Evolutionary conservation across 2,113 vertebrate species (phyloP).

Genomic region (Istiophorus platypterus): DNA sequence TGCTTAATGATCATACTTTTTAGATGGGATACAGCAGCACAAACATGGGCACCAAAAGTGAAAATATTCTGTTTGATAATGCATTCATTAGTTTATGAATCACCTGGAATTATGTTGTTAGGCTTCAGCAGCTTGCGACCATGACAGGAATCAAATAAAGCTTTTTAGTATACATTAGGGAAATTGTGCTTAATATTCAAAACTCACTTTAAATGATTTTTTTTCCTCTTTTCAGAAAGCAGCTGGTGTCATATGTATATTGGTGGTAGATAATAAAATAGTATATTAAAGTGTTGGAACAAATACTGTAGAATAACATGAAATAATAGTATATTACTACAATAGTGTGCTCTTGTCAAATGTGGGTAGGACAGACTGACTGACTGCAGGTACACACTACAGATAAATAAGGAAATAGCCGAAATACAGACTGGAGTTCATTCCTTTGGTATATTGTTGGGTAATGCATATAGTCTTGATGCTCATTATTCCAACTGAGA

Average conservation of each 20-base stretch:
- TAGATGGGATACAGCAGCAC: background rate
- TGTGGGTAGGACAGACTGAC: background rate
- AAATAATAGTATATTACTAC: background rate
- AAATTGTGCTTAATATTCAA: constrained; percentile 18
- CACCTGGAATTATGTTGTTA: constrained; percentile 1
- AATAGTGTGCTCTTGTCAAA: background rate
- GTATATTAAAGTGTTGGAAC: background rate
- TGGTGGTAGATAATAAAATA: background rate
- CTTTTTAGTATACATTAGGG: background rate
- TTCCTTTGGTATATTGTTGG: background rate
- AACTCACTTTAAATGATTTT: background rate
- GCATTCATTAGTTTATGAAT: constrained; percentile 18
- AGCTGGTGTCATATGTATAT: background rate
- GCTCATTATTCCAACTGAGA: background rate
- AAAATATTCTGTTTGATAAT: constrained; percentile 17
- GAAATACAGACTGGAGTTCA: constrained; percentile 25
- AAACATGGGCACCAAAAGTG: constrained; percentile 5
- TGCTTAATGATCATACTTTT: background rate
- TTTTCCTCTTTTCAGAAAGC: background rate
- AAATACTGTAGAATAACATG: background rate
- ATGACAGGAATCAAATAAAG: constrained; percentile 17
- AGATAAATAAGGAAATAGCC: constrained; percentile 32
- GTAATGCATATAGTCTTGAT: constrained; percentile 15
- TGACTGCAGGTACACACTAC: constrained; percentile 9
- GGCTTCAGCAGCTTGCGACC: constrained; percentile 23